Conservation (phyloP, 2,888 invertebrate genomes). For the Ennomos erosarius region DNA sequence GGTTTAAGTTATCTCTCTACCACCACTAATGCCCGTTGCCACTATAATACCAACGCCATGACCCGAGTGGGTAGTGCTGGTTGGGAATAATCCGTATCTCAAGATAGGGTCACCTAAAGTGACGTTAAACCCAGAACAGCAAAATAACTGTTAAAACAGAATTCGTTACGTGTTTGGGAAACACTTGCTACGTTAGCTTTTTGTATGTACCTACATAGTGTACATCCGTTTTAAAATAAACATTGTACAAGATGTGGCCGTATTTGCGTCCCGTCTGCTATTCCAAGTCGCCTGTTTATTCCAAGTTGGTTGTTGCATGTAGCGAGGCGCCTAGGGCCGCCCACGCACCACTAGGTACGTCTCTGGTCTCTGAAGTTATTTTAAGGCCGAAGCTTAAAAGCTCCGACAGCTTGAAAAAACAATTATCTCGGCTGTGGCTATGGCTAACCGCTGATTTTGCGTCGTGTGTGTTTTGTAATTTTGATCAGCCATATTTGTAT, state of each 20-base stretch:
- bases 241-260: slow-evolving; percentile 24
- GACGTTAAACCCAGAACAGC: neutral
- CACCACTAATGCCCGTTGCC: too few species aligned
- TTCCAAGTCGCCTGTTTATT: slow-evolving; percentile 22
- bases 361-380: slow-evolving; percentile 27
- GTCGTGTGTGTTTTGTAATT: slow-evolving; percentile 1
- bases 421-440: neutral
- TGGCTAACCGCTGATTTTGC: neutral
- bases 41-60: too few species aligned
- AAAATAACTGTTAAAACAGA: too few species aligned
- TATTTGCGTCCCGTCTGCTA: slow-evolving; percentile 30
- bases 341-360: slow-evolving; percentile 24
- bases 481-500: neutral
- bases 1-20: too few species aligned
- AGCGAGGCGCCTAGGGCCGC: slow-evolving; percentile 39
- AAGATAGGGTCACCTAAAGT: neutral
- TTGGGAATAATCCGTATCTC: too few species aligned
- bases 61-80: too few species aligned
- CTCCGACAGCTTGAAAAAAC: slow-evolving; percentile 21
- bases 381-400: slow-evolving; percentile 23
- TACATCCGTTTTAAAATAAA: slow-evolving; percentile 36
- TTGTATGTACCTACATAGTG: neutral
- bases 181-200: slow-evolving; percentile 5
- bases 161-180: too few species aligned
- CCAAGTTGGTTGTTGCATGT: slow-evolving; percentile 53